Conservation (phyloP, 2,888 invertebrate species). For the Amblyjoppa fuscipennis region DNA sequence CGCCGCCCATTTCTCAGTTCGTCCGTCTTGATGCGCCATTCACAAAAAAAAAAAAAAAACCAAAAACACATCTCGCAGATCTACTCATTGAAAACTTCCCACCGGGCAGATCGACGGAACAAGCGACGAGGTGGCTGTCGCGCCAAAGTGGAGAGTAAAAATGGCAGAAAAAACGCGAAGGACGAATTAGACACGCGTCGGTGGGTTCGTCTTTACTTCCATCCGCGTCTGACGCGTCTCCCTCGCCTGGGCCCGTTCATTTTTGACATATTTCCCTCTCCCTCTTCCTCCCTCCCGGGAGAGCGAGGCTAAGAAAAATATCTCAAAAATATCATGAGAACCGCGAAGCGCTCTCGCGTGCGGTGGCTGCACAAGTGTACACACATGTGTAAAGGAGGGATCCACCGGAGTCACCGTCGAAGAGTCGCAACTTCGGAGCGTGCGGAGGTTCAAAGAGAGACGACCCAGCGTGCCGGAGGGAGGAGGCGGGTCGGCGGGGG, state of each 20-base stretch:
- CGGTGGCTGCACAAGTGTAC: neutral
- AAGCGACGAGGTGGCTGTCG: neutral
- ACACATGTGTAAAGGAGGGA: conserved; percentile 18
- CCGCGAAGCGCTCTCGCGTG: neutral
- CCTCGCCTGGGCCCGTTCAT: neutral
- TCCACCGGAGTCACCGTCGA: neutral
- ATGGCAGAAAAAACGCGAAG: neutral
- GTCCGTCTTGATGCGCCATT: conserved; percentile 19
- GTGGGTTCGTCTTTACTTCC: neutral
- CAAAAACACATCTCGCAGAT: too few relatives aligned
- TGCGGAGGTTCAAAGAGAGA: conserved; percentile 43
- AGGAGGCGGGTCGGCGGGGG: conserved; percentile 18
- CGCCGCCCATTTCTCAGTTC: conserved; percentile 44
- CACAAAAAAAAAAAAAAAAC: conserved; percentile 18
- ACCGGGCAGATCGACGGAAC: too few relatives aligned
- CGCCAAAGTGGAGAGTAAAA: neutral
- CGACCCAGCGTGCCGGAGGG: neutral
- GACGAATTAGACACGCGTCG: neutral
- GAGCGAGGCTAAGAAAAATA: conserved; percentile 15
- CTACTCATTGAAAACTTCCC: neutral
- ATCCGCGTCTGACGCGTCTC: neutral
- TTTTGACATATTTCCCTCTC: neutral
- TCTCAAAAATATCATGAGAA: conserved; percentile 28
- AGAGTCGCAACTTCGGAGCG: conserved; percentile 38
- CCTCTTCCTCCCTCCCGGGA: neutral